A percentile compares a stretch with the other conserved stretches of the same genome.
phyloP scores from a whole-genome alignment of 2,113 vertebrate genomes.

The Miniopterus natalensis region DNA sequence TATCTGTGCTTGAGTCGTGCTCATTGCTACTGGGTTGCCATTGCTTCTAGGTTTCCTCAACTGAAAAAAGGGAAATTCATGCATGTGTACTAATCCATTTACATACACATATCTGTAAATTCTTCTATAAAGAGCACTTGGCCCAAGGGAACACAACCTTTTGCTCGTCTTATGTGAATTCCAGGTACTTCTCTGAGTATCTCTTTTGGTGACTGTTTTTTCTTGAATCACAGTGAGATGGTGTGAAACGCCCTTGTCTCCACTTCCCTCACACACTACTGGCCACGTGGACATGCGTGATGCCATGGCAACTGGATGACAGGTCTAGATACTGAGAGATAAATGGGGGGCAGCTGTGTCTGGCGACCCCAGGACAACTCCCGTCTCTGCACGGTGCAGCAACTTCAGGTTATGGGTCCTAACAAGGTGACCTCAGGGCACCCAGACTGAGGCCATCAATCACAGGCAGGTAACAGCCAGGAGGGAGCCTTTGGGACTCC shows the following conservation, averaged over 20 bases:
- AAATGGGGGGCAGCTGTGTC: not conserved
- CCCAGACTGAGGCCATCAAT: not conserved
- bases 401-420: not conserved
- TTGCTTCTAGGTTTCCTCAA: not conserved
- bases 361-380: not conserved
- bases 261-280: fast-evolving
- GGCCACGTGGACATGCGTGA: fast-evolving
- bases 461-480: not conserved
- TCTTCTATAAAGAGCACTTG: fast-evolving
- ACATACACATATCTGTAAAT: not conserved
- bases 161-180: not conserved
- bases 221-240: not conserved
- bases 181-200: not conserved
- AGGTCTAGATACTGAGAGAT: not conserved
- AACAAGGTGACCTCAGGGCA: slow-evolving; percentile 32
- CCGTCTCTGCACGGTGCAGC: not conserved
- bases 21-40: not conserved
- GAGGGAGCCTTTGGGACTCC: not conserved
- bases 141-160: not conserved
- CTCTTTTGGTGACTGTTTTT: not conserved
- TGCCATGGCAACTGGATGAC: not conserved
- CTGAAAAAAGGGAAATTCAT: not conserved
- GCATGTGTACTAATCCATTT: not conserved
- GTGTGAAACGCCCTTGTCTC: fast-evolving
- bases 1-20: not conserved